Evolutionary conservation across 2,797 vertebrate species (phyloP), one percentile per base, ranked within the genome.

Genomic region (Euthynnus affinis): DNA sequence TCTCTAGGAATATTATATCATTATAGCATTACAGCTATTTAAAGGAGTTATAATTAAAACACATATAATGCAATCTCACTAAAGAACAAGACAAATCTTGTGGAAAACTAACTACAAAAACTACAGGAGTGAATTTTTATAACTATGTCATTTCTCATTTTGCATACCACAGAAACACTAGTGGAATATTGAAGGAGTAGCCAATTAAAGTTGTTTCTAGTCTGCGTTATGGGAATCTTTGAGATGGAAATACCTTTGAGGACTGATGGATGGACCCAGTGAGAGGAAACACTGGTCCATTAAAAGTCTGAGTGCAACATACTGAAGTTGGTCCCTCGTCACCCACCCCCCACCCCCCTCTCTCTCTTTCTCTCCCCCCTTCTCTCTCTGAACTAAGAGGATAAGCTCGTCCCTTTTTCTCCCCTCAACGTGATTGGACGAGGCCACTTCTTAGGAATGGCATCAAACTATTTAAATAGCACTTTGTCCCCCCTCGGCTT

Each of bases 381-480:
- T 73, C 83, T 76, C 77, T 79, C 81, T 87, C 90, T 89, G 84
- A 89, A 75, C 90, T 89, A 88, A 91, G 84, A 84, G 88, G 90
- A 91, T 92, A 91, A 94, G 93, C 93, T 91, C 96, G 90, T 93
- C 95, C 95, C 93, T 91, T 93, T 94, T 95, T 94, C 94, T 93
- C 89, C 72, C 82, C 89, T 79, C 91, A 69, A 68, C 88, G 89
- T 94, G 95, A 98, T 98, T 99, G 97, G 97, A 89, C 87, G 94
- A 92, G 80, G 71, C 73, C 77, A 74, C 83, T 81, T 91, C 95
- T 94, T 91, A 96, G 96, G 97, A 97, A 97, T 97, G 96, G 84
- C 94, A 92, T 90, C 94, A 94, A 95, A 95, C 93, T 95, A 96
- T 96, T 98, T 98, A 99, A 98, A 98, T 93, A 92, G 93, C 91